Conservation (phyloP, 2,797 vertebrate genomes). For the Epinephelus malabaricus region DNA sequence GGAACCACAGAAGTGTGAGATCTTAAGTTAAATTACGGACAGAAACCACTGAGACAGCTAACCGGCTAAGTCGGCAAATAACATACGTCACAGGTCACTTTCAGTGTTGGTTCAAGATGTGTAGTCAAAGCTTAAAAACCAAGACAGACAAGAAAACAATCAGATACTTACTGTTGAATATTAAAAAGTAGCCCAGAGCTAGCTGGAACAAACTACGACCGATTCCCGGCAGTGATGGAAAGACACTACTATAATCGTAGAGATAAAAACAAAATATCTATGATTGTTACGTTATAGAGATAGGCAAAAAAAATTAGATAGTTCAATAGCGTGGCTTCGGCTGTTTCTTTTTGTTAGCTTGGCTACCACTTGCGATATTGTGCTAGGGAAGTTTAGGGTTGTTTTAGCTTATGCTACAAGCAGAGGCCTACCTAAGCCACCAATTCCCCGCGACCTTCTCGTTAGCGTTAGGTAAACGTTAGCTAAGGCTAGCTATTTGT, state of each 20-base stretch:
- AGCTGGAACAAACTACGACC: conserved; percentile 35
- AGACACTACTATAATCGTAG: not conserved
- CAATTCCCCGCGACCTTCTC: conserved; percentile 13
- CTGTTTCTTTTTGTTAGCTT: not conserved
- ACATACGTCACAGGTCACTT: not conserved
- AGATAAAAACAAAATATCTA: too few relatives aligned
- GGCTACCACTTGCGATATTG: rapidly evolving
- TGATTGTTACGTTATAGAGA: not conserved
- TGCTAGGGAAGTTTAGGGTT: not conserved
- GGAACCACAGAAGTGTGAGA: too few relatives aligned
- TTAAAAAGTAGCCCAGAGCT: conserved; percentile 40
- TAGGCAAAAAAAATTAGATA: not conserved
- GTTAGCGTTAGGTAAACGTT: not conserved
- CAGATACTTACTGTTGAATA: conserved; percentile 65
- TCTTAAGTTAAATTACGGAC: too few relatives aligned
- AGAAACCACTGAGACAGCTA: not conserved
- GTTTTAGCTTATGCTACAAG: not conserved
- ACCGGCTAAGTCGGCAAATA: not conserved
- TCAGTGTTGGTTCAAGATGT: not conserved
- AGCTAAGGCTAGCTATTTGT: not conserved
- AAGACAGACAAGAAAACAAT: conserved; percentile 40
- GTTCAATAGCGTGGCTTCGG: not conserved
- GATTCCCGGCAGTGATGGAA: conserved; percentile 9
- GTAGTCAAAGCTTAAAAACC: not conserved
- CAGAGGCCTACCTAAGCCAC: conserved; percentile 54